Evolutionary conservation across 2,113 vertebrate genomes (phyloP), one percentile per base, ranked within the genome.

Genomic region (Danio rerio): DNA sequence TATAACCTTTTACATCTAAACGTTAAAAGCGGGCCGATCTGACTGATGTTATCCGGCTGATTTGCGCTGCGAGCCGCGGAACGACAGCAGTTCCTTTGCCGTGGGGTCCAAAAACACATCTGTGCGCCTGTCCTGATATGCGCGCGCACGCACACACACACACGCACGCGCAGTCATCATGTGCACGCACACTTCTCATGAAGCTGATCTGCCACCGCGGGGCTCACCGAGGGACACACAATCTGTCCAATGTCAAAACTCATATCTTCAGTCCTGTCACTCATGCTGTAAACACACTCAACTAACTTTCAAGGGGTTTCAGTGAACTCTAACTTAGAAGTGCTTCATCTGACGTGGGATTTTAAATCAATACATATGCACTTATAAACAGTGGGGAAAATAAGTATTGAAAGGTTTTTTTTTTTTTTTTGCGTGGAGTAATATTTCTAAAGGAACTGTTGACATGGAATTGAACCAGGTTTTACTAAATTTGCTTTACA

Each of bases 211-310:
- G 80, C 87, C 83, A 88, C 91, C 90, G 90, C 87, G 82, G 90
- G 92, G 86, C 31, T 87, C 83, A 88, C 91, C 83, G 83, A 20
- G 88, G 92, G 85, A 56, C 47, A n/a, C 16, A 63, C 92, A 93
- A 91, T 94, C 92, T 94, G 93, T 93, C 88, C 80, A 65, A 89
- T 92, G 90, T 93, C 91, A 91, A 87, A 90, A 87, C 90, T 66
- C 81, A 91, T 81, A 66, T 92, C 91, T 89, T 84, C 82, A 56
- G 69, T 78, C 43, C 50, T 40, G 76, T 86, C 77, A 79, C 75
- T 56, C 69, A 18, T 16, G 84, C 86, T 88, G 83, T 86, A 87
- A 86, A 83, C 84, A 80, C 42, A 73, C 84, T 85, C 87, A 80
- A 86, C 84, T 83, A 88, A 87, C 88, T 90, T 79, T 85, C 68